Conservation (phyloP, 2,888 invertebrate genomes). For the Drosophila limbata region DNA sequence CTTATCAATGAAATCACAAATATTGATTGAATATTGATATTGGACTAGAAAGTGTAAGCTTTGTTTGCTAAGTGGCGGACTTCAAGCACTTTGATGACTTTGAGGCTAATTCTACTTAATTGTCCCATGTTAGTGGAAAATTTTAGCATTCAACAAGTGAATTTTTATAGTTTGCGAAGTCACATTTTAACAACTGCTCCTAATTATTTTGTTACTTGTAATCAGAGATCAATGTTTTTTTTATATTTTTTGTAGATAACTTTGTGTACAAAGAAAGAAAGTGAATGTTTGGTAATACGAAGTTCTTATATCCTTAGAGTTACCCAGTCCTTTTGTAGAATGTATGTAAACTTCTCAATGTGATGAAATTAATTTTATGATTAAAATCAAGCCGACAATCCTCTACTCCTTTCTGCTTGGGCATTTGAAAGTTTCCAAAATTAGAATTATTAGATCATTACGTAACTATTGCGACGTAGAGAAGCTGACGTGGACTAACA, state of each 20-base stretch:
- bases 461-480: constrained; percentile 18
- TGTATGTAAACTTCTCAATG: not conserved
- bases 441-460: constrained; percentile 17
- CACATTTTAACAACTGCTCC: not conserved
- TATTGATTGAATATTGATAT: not conserved
- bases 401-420: not conserved
- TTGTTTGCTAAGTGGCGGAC: not conserved
- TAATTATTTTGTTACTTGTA: not conserved
- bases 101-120: not conserved
- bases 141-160: not conserved
- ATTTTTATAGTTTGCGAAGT: not conserved
- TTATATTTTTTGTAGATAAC: not conserved
- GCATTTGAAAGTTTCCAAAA: not conserved
- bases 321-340: not conserved
- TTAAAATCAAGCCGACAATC: not conserved
- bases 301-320: not conserved
- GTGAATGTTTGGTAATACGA: not conserved
- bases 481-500: constrained; percentile 8
- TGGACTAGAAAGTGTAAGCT: not conserved
- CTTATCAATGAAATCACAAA: constrained; percentile 1
- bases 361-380: not conserved
- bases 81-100: not conserved
- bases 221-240: not conserved
- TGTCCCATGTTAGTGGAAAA: constrained; percentile 10
- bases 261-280: not conserved